phyloP scores from a whole-genome alignment of 2,797 vertebrate species.

The Rhinatrema bivittatum region DNA sequence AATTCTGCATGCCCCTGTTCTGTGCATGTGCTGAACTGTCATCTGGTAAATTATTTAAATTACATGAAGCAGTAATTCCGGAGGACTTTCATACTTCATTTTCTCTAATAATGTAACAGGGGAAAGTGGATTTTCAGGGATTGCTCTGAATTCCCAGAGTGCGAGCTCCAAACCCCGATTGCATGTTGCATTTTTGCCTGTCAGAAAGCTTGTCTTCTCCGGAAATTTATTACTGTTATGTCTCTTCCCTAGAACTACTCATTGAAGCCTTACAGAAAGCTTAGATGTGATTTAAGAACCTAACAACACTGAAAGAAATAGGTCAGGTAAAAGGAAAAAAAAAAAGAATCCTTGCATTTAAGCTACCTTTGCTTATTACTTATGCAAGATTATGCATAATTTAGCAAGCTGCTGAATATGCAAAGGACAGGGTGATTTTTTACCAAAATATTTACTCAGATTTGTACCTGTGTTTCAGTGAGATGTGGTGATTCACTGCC shows the following conservation, averaged over 20 bases:
- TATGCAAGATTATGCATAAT: slow-evolving; percentile 83
- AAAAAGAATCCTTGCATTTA: slow-evolving; percentile 59
- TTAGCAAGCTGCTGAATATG: slow-evolving; percentile 78
- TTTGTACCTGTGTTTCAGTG: slow-evolving; percentile 67
- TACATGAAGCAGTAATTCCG: slow-evolving; percentile 71
- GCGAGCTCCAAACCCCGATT: slow-evolving; percentile 66
- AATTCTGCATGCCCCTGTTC: slow-evolving; percentile 65
- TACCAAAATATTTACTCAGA: slow-evolving; percentile 79
- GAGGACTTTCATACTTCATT: slow-evolving; percentile 70
- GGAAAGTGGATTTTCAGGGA: slow-evolving; percentile 69
- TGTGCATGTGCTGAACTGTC: slow-evolving; percentile 64
- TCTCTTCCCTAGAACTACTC: slow-evolving; percentile 69
- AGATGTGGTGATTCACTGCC: slow-evolving; percentile 73
- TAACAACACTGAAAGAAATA: slow-evolving; percentile 79
- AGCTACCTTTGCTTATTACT: slow-evolving; percentile 77
- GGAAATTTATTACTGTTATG: slow-evolving; percentile 75
- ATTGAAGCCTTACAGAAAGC: slow-evolving; percentile 75
- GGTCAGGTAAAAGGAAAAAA: slow-evolving; percentile 65
- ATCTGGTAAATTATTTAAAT: slow-evolving; percentile 78
- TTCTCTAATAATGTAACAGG: slow-evolving; percentile 72
- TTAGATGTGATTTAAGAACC: slow-evolving; percentile 80
- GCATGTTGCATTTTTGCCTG: slow-evolving; percentile 68
- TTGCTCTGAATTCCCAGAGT: slow-evolving; percentile 73
- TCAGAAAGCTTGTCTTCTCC: slow-evolving; percentile 74
- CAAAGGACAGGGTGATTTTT: slow-evolving; percentile 75